Conservation (phyloP, 2,113 vertebrate genomes). For the Entelurus aequoreus region DNA sequence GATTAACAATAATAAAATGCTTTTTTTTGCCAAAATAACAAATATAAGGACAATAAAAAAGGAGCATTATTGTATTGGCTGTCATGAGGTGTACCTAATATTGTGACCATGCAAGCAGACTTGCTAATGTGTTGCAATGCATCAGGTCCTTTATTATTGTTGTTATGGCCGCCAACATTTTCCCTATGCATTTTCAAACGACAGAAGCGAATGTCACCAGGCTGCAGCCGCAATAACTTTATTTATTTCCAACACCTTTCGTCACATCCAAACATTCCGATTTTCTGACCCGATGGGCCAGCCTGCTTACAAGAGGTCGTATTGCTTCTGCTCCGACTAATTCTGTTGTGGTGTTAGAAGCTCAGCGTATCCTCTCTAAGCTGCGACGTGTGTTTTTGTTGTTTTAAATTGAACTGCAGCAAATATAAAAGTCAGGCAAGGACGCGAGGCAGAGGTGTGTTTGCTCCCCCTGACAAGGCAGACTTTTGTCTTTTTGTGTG, state of each 20-base stretch:
- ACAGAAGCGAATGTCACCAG: slow-evolving; percentile 32
- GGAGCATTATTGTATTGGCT: no score
- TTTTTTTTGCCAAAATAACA: no score
- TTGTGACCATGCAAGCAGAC: background rate
- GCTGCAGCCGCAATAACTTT: background rate
- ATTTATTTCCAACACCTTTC: background rate
- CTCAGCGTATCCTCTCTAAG: slow-evolving; percentile 10
- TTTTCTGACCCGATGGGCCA: slow-evolving; percentile 9
- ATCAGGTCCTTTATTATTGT: background rate
- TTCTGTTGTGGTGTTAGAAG: slow-evolving; percentile 16
- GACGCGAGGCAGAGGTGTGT: slow-evolving; percentile 15
- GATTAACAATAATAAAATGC: no score
- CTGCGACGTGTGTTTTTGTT: slow-evolving; percentile 4
- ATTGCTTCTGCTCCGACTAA: background rate
- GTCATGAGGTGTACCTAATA: background rate
- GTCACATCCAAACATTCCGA: background rate
- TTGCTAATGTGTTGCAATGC: background rate
- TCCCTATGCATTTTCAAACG: slow-evolving; percentile 27
- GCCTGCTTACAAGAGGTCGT: background rate
- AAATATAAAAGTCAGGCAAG: slow-evolving; percentile 12
- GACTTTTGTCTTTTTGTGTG: background rate
- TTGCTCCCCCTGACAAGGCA: slow-evolving; percentile 3
- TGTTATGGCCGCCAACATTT: background rate
- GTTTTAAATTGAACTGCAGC: slow-evolving; percentile 19
- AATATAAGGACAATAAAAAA: no score